Evolutionary conservation across 2,797 vertebrate species (phyloP), one percentile per base, ranked within the genome.

Genomic region (Geotrypetes seraphini): DNA sequence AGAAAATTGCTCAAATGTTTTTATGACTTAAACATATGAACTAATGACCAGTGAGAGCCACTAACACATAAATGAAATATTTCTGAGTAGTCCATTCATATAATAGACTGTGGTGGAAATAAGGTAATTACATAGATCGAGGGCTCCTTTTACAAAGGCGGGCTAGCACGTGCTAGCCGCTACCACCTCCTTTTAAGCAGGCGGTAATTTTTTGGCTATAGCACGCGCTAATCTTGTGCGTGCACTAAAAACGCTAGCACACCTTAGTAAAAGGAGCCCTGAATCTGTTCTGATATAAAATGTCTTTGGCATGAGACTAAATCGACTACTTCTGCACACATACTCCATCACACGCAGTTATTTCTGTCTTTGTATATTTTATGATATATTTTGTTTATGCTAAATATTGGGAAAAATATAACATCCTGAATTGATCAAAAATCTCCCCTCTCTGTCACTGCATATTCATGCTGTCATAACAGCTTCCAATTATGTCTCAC

Each of bases 201-300:
- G n/a, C n/a, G n/a, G n/a, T n/a, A n/a, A n/a, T n/a, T n/a, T n/a
- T n/a, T n/a, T n/a, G n/a, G n/a, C n/a, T n/a, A n/a, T n/a, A n/a
- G n/a, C n/a, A n/a, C n/a, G n/a, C n/a, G n/a, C n/a, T n/a, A n/a
- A n/a, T n/a, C n/a, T n/a, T n/a, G n/a, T n/a, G n/a, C n/a, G n/a
- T n/a, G n/a, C n/a, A n/a, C n/a, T n/a, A n/a, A n/a, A n/a, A n/a
- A n/a, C n/a, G n/a, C n/a, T n/a, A n/a, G n/a, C n/a, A n/a, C n/a
- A n/a, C n/a, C n/a, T n/a, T n/a, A n/a, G n/a, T n/a, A n/a, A n/a
- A n/a, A n/a, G n/a, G n/a, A n/a, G n/a, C n/a, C n/a, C n/a, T n/a
- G n/a, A n/a, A n/a, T n/a, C n/a, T n/a, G n/a, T n/a, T 23, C 18
- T 58, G 35, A 28, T 43, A 53, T 34, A 50, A 56, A 59, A 50